Percentiles rank a stretch among this genome's conserved stretches.
phyloP scores from a whole-genome alignment of 2,888 invertebrate species.

The Apantesis nais region DNA sequence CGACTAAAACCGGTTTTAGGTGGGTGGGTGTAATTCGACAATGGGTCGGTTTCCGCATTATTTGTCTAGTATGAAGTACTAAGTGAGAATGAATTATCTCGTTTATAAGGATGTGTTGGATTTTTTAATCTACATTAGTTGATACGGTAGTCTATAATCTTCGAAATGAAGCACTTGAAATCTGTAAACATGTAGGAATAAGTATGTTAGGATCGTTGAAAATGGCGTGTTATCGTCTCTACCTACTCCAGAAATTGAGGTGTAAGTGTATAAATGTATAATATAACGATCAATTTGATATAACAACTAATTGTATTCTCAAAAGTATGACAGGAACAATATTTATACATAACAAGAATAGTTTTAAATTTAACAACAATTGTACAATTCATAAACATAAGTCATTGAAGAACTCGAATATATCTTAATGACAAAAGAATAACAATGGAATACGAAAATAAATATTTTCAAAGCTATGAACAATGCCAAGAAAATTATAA shows the following conservation, averaged over 20 bases:
- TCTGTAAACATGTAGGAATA: not conserved
- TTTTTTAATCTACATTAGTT: not conserved
- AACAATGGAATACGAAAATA: not conserved
- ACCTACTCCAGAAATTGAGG: not conserved
- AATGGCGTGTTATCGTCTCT: not conserved
- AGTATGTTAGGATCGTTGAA: not conserved
- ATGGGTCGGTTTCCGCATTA: constrained; percentile 14
- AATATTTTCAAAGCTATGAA: not conserved
- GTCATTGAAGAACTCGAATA: not conserved
- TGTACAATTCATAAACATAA: not conserved
- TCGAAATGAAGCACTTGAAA: not conserved
- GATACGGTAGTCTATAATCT: not conserved
- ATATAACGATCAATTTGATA: too few species aligned
- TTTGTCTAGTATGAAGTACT: constrained; percentile 2
- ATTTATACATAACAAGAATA: too few species aligned
- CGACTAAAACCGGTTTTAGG: constrained; percentile 26
- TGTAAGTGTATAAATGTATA: too few species aligned
- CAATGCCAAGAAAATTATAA: not conserved
- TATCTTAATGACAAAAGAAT: not conserved
- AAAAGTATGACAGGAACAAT: too few species aligned
- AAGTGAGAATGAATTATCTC: constrained; percentile 12
- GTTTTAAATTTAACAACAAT: not conserved
- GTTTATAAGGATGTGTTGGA: not conserved
- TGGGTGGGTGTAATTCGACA: constrained; percentile 22
- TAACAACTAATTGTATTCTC: too few species aligned